Evolutionary conservation across 2,888 invertebrate species (phyloP), one percentile per base, ranked within the genome.

Genomic region (Dryadula phaetusa): DNA sequence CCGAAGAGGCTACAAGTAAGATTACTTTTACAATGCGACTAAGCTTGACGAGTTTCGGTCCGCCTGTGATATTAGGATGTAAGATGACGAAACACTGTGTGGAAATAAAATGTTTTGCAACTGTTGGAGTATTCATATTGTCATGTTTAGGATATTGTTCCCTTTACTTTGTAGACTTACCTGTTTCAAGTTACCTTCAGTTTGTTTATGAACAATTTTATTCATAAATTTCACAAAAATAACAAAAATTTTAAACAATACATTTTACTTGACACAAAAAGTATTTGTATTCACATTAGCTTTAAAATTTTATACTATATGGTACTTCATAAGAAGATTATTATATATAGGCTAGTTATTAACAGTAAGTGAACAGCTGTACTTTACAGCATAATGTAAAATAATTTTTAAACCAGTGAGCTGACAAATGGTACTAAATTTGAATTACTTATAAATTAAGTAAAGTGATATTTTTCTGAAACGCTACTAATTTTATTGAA

Each of bases 111-210:
- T 81, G 70, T 89, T 90, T 90, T 84, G 77, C 82, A 86, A 85
- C 80, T 86, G 77, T 81, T 86, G 86, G 84, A 88, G 89, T 90
- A 86, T 91, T 90, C 84, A 86, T 91, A 86, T 87, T 88, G 80
- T 83, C 79, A 82, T 82, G 79, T 82, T 82, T 80, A 82, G 82
- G 77, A 75, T 75, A 66, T 75, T 77, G 79, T 83, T 83, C 88
- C 91, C 90, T 84, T 80, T 83, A 85, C 42, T 58, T 63, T 34
- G 60, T 61, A 44, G 47, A 56, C n/a, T 16, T 52, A 3, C 22
- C n/a, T 16, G 49, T n/a, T n/a, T 47, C 6, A 22, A 32, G 32
- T 32, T 1, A 37, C 37, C 3, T 1, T 37, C 3, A 10, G 2
- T 12, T 12, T 10, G 12, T 12, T 12, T 3, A 12, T 37, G 2